Evolutionary conservation across 2,797 vertebrate species (phyloP).

Genomic region (Sparus aurata): DNA sequence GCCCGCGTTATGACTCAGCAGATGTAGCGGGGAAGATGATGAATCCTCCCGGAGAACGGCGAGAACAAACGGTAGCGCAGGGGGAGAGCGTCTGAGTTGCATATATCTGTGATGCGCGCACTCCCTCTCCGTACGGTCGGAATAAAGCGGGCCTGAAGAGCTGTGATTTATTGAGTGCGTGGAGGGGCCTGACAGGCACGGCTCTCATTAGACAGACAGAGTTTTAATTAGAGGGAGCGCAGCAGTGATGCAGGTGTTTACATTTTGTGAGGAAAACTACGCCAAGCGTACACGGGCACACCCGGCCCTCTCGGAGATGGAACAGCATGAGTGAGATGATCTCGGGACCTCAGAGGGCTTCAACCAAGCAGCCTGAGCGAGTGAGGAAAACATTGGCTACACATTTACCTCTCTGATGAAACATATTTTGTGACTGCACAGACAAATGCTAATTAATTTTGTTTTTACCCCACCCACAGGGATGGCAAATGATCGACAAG

Average conservation of each 20-base stretch:
- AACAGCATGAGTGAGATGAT: slow-evolving; percentile 56
- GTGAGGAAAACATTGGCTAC: slow-evolving; percentile 20
- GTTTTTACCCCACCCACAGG: slow-evolving; percentile 1
- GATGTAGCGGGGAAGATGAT: slow-evolving; percentile 62
- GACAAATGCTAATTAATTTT: slow-evolving; percentile 6
- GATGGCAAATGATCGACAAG: slow-evolving; percentile 4
- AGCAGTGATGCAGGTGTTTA: slow-evolving; percentile 81
- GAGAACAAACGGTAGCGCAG: slow-evolving; percentile 65
- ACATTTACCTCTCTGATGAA: slow-evolving; percentile 22
- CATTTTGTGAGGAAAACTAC: slow-evolving; percentile 76
- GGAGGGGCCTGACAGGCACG: slow-evolving; percentile 77
- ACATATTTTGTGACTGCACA: slow-evolving; percentile 14
- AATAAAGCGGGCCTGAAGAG: slow-evolving; percentile 76
- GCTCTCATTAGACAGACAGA: slow-evolving; percentile 83
- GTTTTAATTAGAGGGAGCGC: slow-evolving; percentile 81
- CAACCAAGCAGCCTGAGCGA: slow-evolving; percentile 43
- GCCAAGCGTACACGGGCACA: slow-evolving; percentile 71
- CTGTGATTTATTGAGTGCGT: slow-evolving; percentile 83
- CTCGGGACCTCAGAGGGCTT: slow-evolving; percentile 61
- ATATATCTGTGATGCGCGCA: slow-evolving; percentile 59
- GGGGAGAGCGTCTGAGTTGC: slow-evolving; percentile 61
- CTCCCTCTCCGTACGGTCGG: slow-evolving; percentile 55
- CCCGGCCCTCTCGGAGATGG: slow-evolving; percentile 58
- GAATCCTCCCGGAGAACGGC: slow-evolving; percentile 63
- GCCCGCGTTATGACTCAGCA: slow-evolving; percentile 59